phyloP scores from a whole-genome alignment of 2,888 invertebrate genomes.

The Ecliptopera silaceata region DNA sequence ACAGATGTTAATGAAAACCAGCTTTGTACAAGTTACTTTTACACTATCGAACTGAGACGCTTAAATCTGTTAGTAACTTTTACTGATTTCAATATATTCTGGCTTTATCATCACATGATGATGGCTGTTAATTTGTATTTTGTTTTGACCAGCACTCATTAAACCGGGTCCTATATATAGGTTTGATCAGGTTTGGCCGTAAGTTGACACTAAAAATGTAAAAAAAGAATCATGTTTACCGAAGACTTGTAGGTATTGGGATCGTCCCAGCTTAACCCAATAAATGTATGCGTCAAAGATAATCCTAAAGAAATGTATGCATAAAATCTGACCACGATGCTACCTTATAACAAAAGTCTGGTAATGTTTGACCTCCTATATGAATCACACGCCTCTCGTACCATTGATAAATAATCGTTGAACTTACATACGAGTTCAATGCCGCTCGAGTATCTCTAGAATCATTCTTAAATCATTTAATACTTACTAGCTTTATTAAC shows the following conservation, averaged over 20 bases:
- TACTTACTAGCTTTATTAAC: too few relatives aligned
- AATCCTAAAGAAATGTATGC: too few relatives aligned
- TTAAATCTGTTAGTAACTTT: too few relatives aligned
- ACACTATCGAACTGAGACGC: conserved; percentile 4
- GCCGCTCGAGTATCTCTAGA: conserved; percentile 40
- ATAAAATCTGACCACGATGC: neutral
- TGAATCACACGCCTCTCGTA: conserved; percentile 56
- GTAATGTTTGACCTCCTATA: conserved; percentile 51
- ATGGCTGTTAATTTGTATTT: neutral
- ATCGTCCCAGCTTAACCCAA: too few relatives aligned
- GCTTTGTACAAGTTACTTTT: neutral
- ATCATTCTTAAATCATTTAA: conserved; percentile 28
- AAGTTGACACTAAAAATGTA: too few relatives aligned
- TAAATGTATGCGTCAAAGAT: too few relatives aligned
- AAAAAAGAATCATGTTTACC: too few relatives aligned
- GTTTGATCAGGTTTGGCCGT: too few relatives aligned
- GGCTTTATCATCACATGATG: too few relatives aligned
- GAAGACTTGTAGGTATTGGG: too few relatives aligned
- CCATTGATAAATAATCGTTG: conserved; percentile 46
- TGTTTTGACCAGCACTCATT: neutral
- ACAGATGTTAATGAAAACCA: conserved; percentile 22
- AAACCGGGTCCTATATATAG: neutral
- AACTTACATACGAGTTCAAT: conserved; percentile 52
- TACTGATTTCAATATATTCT: too few relatives aligned
- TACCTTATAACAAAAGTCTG: conserved; percentile 44